A percentile compares a stretch with the other conserved stretches of the same genome.
phyloP scores from a whole-genome alignment of 2,888 invertebrate genomes.

The Pterostichus niger region DNA sequence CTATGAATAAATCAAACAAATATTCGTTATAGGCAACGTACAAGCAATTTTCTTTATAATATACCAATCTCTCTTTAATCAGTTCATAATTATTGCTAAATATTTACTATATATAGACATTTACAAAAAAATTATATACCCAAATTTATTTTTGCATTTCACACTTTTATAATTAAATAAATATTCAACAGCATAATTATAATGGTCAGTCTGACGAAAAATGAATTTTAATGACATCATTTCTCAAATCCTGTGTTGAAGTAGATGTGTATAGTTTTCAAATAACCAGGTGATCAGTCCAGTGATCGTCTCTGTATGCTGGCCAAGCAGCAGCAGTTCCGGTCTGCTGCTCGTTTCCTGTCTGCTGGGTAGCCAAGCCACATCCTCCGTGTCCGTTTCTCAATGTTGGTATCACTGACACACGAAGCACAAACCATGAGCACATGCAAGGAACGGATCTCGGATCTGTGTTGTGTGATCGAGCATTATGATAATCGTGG shows the following conservation, averaged over 20 bases:
- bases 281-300: background rate
- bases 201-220: background rate
- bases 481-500: constrained; percentile 1
- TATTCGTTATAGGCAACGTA: no score
- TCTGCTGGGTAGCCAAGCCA: constrained; percentile 20
- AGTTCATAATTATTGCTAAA: no score
- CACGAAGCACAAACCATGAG: background rate
- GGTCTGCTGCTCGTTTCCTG: constrained; percentile 58
- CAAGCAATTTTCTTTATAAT: no score
- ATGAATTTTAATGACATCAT: constrained; percentile 45
- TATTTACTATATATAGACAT: no score
- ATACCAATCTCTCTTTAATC: no score
- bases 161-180: no score
- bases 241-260: constrained; percentile 17
- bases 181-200: no score
- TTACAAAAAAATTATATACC: no score
- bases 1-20: no score
- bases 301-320: constrained; percentile 17
- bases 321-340: constrained; percentile 40
- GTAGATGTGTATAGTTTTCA: background rate
- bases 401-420: constrained; percentile 32
- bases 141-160: no score
- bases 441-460: background rate
- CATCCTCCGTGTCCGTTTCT: constrained; percentile 11
- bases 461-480: constrained; percentile 10